phyloP scores from a whole-genome alignment of 2,888 invertebrate species.

The Cantharis rustica region DNA sequence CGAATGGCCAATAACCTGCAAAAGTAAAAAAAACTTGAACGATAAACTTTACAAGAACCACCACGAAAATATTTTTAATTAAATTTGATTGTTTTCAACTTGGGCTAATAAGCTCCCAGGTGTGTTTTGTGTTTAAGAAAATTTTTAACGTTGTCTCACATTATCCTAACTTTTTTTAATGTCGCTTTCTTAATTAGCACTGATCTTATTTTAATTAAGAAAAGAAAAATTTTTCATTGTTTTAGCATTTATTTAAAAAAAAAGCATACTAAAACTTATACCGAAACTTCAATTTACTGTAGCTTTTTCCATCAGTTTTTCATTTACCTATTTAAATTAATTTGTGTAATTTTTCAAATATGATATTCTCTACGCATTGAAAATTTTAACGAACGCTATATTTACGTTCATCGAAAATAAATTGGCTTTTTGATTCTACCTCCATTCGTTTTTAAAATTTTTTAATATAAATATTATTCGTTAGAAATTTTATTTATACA shows the following conservation, averaged over 20 bases:
- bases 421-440: background rate
- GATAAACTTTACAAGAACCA: background rate
- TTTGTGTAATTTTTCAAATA: background rate
- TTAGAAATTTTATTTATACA: background rate
- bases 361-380: background rate
- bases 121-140: background rate
- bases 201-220: background rate
- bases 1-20: conserved; percentile 90
- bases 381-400: background rate
- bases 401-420: background rate
- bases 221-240: background rate
- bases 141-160: background rate
- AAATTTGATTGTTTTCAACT: background rate
- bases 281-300: background rate
- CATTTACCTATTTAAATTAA: background rate
- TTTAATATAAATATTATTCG: background rate
- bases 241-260: background rate
- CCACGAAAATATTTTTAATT: background rate
- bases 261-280: background rate
- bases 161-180: background rate
- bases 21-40: conserved; percentile 36
- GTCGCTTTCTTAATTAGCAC: background rate
- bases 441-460: background rate
- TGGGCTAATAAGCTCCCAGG: background rate
- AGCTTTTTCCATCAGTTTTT: background rate